Evolutionary conservation across 2,113 vertebrate species (phyloP), one percentile per base, ranked within the genome.

Genomic region (Orientallactaga bullata): DNA sequence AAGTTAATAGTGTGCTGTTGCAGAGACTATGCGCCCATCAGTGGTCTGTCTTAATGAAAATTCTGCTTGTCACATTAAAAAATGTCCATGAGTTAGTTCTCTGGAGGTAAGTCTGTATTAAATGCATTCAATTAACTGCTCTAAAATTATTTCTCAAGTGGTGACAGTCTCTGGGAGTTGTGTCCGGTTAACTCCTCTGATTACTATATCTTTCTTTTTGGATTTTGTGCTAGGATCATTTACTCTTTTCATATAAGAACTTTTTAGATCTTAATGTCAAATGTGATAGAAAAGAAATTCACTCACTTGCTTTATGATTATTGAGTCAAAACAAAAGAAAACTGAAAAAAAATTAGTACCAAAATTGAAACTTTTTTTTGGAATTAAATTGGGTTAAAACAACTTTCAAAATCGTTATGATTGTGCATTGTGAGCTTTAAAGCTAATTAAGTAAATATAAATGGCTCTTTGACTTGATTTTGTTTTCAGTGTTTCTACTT

Each of bases 281-380:
- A 88, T 71, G 5, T 51, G 26, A 23, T 93, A 12, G 66, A 74
- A 95, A 95, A 68, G 30, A 77, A 95, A 93, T 92, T 58, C 61
- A 39, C 63, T 20, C 28, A 94, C 82, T 95, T 93, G 37, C 18
- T 35, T 35, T 69, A 79, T 79, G 76, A 85, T 83, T 81, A 71
- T 58, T 91, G 69, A 82, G n/a, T 80, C 15, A 83, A 82, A 94
- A 68, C 21, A 55, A 91, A 92, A 93, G 58, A 76, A 90, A 87
- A 85, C 47, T 68, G 90, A 93, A 23, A 65, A 47, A 92, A 92
- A 91, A 69, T 3, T 55, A 55, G 55, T 55, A 39, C 63, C 8
- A 26, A 85, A 81, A n/a, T 73, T 73, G 10, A 82, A 78, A 73
- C 16, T 16, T 32, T 39, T 86, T 37, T 47, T 17, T 85, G 21